These are phyloP conservation scores for Leptopilina clavipes DNA, from an alignment of 1,140 invertebrate species.

Conservation along the genomic window DNA sequence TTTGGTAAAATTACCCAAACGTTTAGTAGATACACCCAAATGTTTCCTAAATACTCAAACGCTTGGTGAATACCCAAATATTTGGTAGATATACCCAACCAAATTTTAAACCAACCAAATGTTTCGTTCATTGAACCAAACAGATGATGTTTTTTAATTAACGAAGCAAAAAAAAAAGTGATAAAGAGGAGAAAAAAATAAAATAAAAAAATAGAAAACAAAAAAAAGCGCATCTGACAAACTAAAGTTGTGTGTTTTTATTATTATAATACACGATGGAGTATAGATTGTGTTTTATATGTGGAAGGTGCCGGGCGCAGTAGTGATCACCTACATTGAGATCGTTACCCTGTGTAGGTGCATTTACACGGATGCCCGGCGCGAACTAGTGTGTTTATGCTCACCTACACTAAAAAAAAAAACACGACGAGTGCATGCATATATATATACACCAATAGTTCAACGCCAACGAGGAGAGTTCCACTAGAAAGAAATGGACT, in stretches of 20 bases:
- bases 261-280: neutral
- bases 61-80: too few species aligned
- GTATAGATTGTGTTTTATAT: neutral
- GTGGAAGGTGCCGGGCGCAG: slow-evolving; percentile 41
- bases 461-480: slow-evolving; percentile 23
- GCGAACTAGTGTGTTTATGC: neutral
- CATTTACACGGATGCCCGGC: slow-evolving; percentile 2
- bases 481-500: slow-evolving; percentile 55
- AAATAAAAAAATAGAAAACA: slow-evolving; percentile 32
- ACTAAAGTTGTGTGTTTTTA: neutral
- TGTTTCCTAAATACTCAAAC: too few species aligned
- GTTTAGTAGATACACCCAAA: too few species aligned
- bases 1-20: too few species aligned
- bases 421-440: neutral
- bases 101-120: too few species aligned
- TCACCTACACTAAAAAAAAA: neutral
- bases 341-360: slow-evolving; percentile 14
- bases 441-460: slow-evolving; percentile 26
- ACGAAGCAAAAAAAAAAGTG: too few species aligned
- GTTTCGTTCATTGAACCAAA: too few species aligned
- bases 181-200: slow-evolving; percentile 12
- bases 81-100: too few species aligned
- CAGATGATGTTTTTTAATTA: too few species aligned
- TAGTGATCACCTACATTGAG: slow-evolving; percentile 47
- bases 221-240: slow-evolving; percentile 36